Evolutionary conservation across 2,888 invertebrate genomes (phyloP).

Genomic region (Trilocha varians): DNA sequence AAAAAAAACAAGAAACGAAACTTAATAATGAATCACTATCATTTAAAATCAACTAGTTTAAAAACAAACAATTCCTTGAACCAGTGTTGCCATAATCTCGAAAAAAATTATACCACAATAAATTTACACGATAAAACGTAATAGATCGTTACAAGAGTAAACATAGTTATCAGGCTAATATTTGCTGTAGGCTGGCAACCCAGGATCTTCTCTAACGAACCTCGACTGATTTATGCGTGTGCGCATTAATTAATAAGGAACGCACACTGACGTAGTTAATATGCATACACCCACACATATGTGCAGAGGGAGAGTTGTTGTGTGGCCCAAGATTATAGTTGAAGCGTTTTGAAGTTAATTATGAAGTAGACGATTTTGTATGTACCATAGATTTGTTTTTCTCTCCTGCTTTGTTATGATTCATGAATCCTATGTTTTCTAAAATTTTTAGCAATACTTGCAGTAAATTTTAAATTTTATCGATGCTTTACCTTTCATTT

Average conservation of each 20-base stretch:
- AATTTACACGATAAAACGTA: background rate
- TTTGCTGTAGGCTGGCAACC: slow-evolving; percentile 1
- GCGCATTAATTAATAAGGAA: slow-evolving; percentile 70
- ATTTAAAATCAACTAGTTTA: background rate
- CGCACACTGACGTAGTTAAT: slow-evolving; percentile 40
- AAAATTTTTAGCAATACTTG: too few species aligned
- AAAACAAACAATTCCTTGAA: background rate
- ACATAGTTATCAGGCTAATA: slow-evolving; percentile 1
- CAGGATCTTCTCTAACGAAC: slow-evolving; percentile 55
- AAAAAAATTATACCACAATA: background rate
- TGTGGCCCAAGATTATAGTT: slow-evolving; percentile 23
- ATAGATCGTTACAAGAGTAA: background rate
- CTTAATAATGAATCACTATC: background rate
- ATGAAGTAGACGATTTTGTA: too few species aligned
- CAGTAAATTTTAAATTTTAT: too few species aligned
- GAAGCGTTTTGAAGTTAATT: too few species aligned
- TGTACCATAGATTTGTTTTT: too few species aligned
- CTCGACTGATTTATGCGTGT: slow-evolving; percentile 67
- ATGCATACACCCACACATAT: slow-evolving; percentile 29
- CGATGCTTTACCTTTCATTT: too few species aligned
- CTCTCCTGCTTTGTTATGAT: too few species aligned
- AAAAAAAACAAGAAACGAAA: too few species aligned
- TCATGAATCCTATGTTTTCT: too few species aligned
- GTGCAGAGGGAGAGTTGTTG: slow-evolving; percentile 6
- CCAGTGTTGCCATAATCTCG: background rate